These are phyloP conservation scores for Philopedon plagiatum DNA, from an alignment of 2,888 invertebrate species.

Conservation along the genomic window DNA sequence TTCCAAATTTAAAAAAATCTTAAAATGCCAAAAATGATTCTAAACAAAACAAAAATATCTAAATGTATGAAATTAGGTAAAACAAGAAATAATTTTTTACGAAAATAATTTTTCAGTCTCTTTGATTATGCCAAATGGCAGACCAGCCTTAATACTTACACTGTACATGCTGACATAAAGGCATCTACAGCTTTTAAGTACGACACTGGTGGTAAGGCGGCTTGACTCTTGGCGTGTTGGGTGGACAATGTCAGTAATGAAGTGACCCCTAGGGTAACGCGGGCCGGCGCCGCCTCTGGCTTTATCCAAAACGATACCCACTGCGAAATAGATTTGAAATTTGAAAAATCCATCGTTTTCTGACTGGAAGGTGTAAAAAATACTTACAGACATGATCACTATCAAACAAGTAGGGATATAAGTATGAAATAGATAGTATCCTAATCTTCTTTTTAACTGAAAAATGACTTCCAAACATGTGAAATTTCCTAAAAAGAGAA, in stretches of 20 bases:
- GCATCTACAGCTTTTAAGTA: conserved; percentile 94
- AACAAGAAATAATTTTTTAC: too few relatives aligned
- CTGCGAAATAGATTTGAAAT: conserved; percentile 71
- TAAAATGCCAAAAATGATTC: too few relatives aligned
- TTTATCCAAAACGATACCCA: conserved; percentile 98
- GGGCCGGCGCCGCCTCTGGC: conserved; percentile 93
- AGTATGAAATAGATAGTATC: conserved; percentile 94
- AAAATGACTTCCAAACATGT: conserved; percentile 93
- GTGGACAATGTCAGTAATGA: conserved; percentile 90
- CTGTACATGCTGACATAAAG: conserved; percentile 93
- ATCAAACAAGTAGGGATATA: conserved; percentile 95
- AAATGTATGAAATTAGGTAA: too few relatives aligned
- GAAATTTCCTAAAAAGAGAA: conserved; percentile 81
- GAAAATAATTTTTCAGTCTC: too few relatives aligned
- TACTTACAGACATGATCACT: conserved; percentile 92
- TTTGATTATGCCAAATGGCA: too few relatives aligned
- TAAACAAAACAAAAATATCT: too few relatives aligned
- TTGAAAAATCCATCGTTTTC: too few relatives aligned
- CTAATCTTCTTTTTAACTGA: conserved; percentile 88
- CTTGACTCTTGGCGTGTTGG: conserved; percentile 94
- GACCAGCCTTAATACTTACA: conserved; percentile 74
- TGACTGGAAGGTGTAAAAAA: too few relatives aligned
- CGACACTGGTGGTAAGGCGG: conserved; percentile 93
- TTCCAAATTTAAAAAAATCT: too few relatives aligned
- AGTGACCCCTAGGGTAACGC: conserved; percentile 93